Percentiles rank a stretch among this genome's conserved stretches.
Conservation (phyloP, 1,140 invertebrate genomes). For the Drosophila sturtevanti region DNA sequence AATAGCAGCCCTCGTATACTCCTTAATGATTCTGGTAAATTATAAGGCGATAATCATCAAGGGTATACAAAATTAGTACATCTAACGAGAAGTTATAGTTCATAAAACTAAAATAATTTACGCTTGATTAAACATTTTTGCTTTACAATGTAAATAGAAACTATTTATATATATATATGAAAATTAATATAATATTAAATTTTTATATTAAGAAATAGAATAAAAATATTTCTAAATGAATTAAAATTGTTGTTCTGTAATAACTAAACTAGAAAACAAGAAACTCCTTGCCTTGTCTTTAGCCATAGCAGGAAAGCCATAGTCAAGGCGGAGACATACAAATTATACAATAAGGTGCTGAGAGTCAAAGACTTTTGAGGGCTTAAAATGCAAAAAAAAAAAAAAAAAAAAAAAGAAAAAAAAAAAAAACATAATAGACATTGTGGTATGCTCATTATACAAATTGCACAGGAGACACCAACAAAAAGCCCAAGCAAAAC, state of each 20-base stretch:
- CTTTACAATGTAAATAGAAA: background rate
- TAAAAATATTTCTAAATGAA: too few species aligned
- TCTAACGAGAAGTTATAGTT: too few species aligned
- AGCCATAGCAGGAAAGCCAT: slow-evolving; percentile 3
- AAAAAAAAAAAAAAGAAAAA: background rate
- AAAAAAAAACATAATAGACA: slow-evolving; percentile 47
- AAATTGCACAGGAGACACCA: slow-evolving; percentile 61
- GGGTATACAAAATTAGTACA: too few species aligned
- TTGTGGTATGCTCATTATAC: slow-evolving; percentile 68
- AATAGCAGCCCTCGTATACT: too few species aligned
- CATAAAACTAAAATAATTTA: background rate
- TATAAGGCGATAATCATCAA: too few species aligned
- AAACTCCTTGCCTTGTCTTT: too few species aligned
- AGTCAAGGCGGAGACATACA: slow-evolving; percentile 21
- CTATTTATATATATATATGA: too few species aligned
- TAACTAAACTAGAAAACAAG: too few species aligned
- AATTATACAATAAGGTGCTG: slow-evolving; percentile 65
- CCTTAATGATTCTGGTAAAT: too few species aligned
- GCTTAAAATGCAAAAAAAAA: slow-evolving; percentile 41
- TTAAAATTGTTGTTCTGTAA: too few species aligned
- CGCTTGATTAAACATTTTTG: background rate
- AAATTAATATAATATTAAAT: background rate
- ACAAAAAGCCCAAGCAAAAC: slow-evolving; percentile 21
- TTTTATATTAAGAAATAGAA: too few species aligned
- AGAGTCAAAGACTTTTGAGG: slow-evolving; percentile 66